Evolutionary conservation across 1,140 invertebrate genomes (phyloP), one percentile per base, ranked within the genome.

Genomic region (Caerostris extrusa): DNA sequence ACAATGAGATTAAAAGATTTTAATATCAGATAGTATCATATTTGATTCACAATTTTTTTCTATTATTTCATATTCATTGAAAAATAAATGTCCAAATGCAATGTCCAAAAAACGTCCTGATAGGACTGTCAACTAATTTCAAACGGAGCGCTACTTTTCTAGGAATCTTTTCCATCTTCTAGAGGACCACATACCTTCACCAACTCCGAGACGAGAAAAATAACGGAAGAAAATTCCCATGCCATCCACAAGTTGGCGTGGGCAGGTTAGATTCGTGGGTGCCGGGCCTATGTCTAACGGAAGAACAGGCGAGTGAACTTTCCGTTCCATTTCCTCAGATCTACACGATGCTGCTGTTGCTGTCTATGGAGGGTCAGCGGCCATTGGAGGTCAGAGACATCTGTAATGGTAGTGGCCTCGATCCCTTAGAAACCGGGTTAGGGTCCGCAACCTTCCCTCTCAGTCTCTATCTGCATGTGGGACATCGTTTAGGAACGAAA

Each of bases 301-400:
- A 86, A 86, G 91, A 86, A 55, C 81, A 56, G 77, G 92, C 57
- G 92, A 93, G 83, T 88, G 92, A 93, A 93, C 91, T 93, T 93
- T 93, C 91, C 92, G 92, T 93, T 82, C 92, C 92, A 93, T 81
- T 93, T 93, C 91, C 91, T 87, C 61, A 93, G 81, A 91, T 91
- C 57, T 77, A 69, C 77, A 61, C 71, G 90, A 91, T 91, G 89
- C 64, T 89, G 89, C 89, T 81, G 89, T 55, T 81, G 89, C 90
- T 77, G 90, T 91, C 69, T 91, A 61, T 67, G 83, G 83, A 93
- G 91, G 91, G 91, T 93, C 91, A 93, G 82, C 92, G 92, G 92
- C 92, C 92, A 93, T 61, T 82, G 71, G 61, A 93, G 92, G 92
- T 93, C 92, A 93, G 92, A 93, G 92, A 93, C 85, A 88, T 67